Evolutionary conservation across 2,888 invertebrate species (phyloP).

Genomic region (Scaptomyza flava): DNA sequence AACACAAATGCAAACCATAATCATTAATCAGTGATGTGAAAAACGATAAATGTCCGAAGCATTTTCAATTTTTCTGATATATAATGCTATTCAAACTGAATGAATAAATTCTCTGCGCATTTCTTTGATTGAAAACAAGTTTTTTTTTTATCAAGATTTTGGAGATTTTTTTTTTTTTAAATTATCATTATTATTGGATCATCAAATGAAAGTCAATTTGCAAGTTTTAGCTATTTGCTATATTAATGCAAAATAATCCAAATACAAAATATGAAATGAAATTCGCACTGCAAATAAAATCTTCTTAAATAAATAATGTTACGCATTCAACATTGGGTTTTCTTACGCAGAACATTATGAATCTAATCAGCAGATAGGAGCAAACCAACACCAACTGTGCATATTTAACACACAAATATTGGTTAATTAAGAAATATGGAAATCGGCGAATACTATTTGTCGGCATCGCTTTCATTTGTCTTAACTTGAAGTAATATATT

Average conservation of each 20-base stretch:
- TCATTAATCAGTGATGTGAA: conserved; percentile 1
- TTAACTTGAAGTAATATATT: background rate
- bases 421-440: conserved; percentile 49
- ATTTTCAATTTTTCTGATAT: background rate
- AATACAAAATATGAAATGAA: background rate
- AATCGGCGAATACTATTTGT: conserved; percentile 38
- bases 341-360: conserved; percentile 13
- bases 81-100: background rate
- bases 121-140: conserved; percentile 3
- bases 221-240: background rate
- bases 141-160: background rate
- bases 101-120: background rate
- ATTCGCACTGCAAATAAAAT: background rate
- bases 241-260: background rate
- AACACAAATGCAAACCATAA: background rate
- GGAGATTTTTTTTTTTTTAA: background rate
- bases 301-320: background rate
- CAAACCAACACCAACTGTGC: conserved; percentile 42
- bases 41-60: conserved; percentile 10
- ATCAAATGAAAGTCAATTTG: background rate
- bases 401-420: conserved; percentile 54
- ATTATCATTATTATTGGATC: background rate
- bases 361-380: conserved; percentile 24
- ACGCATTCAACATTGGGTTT: conserved; percentile 6
- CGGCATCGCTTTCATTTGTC: conserved; percentile 46